These are phyloP conservation scores for Drosophila prolongata DNA, from an alignment of 2,888 invertebrate genomes.

Conservation along the genomic window DNA sequence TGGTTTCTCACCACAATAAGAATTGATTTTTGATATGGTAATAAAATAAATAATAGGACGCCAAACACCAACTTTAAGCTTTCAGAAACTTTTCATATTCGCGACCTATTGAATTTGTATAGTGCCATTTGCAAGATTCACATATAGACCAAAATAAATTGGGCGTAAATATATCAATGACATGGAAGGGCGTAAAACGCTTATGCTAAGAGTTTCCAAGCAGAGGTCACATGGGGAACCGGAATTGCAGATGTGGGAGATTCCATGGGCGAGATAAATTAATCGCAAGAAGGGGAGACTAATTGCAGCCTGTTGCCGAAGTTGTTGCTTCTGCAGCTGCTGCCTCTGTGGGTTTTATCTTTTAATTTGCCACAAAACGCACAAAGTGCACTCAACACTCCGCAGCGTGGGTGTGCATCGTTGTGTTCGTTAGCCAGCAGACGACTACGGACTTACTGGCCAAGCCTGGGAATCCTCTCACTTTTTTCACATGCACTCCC, in stretches of 20 bases:
- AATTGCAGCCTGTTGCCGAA: conserved; percentile 60
- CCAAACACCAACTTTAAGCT: no score
- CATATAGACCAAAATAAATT: conserved; percentile 53
- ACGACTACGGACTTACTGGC: conserved; percentile 27
- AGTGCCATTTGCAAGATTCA: conserved; percentile 5
- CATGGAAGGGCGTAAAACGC: conserved; percentile 6
- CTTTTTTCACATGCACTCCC: conserved; percentile 74
- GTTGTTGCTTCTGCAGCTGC: conserved; percentile 35
- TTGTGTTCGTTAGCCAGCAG: conserved; percentile 6
- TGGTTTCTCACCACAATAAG: no score
- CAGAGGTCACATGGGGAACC: neutral
- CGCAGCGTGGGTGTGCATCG: conserved; percentile 14
- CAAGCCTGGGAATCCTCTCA: conserved; percentile 83
- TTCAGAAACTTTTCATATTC: neutral
- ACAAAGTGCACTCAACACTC: conserved; percentile 53
- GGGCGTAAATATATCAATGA: conserved; percentile 60
- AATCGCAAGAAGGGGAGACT: conserved; percentile 46
- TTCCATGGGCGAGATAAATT: conserved; percentile 42
- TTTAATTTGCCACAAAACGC: conserved; percentile 79
- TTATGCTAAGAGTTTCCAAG: neutral
- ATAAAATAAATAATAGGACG: no score
- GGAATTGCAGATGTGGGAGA: conserved; percentile 25
- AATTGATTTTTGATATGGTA: no score
- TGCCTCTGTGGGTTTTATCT: conserved; percentile 60
- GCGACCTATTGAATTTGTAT: neutral